Percentiles rank a stretch among this genome's conserved stretches.
Evolutionary conservation across 2,113 vertebrate species (phyloP).

Genomic region (western clawed frog (Xenopus tropicalis)): DNA sequence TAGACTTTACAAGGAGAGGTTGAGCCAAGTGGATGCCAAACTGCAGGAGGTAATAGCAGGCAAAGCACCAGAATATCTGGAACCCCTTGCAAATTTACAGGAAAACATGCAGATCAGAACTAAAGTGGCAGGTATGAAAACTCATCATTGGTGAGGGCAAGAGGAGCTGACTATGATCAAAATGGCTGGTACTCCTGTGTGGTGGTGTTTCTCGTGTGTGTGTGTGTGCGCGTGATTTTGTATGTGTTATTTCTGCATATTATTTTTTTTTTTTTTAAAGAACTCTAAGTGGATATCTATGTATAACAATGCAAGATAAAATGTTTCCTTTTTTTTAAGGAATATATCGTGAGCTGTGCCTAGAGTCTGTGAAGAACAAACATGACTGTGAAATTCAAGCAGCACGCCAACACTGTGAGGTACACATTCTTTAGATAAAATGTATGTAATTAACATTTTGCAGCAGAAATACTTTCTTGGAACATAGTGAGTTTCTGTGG

Average conservation of each 20-base stretch:
- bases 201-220: too few relatives aligned
- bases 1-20: conserved; percentile 90
- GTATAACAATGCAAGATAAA: not conserved
- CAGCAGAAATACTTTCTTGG: too few relatives aligned
- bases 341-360: conserved; percentile 91
- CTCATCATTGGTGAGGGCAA: not conserved
- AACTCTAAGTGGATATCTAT: too few relatives aligned
- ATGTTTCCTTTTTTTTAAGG: conserved; percentile 58
- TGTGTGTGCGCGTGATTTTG: too few relatives aligned
- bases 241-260: too few relatives aligned
- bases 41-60: conserved; percentile 96
- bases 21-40: conserved; percentile 97
- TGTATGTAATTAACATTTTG: not conserved
- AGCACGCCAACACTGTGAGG: conserved; percentile 95
- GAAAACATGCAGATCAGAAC: conserved; percentile 99
- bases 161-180: too few relatives aligned
- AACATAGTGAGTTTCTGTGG: not conserved
- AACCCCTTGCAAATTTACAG: conserved; percentile 93
- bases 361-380: conserved; percentile 97
- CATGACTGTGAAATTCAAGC: conserved; percentile 97
- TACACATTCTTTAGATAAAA: conserved; percentile 47
- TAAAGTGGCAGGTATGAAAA: conserved; percentile 88
- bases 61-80: conserved; percentile 95
- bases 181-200: too few relatives aligned
- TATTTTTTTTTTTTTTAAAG: too few relatives aligned